Evolutionary conservation across 1,140 invertebrate genomes (phyloP).

Genomic region (Drosophila pallidifrons): DNA sequence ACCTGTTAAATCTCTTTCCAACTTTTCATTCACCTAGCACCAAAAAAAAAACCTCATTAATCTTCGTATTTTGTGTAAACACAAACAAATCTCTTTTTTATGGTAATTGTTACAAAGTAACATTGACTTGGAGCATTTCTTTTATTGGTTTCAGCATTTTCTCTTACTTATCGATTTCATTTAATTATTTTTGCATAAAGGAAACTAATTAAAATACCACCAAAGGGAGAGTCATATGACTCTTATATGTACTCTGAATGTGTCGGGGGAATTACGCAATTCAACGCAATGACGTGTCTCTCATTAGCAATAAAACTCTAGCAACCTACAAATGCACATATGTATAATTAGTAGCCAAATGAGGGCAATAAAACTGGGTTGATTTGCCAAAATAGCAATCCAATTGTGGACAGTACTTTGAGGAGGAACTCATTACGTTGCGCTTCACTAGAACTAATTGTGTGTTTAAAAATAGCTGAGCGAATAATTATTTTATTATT

Average conservation of each 20-base stretch:
- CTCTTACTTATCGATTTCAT: constrained; percentile 72
- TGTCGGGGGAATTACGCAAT: constrained; percentile 36
- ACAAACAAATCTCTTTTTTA: constrained; percentile 81
- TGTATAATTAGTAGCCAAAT: constrained; percentile 23
- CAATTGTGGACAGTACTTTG: constrained; percentile 41
- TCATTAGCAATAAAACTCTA: constrained; percentile 79
- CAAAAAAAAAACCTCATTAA: constrained; percentile 64
- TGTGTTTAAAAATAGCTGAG: background rate
- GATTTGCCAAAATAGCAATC: constrained; percentile 44
- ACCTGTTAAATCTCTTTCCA: constrained; percentile 50
- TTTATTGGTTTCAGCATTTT: constrained; percentile 35
- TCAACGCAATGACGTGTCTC: constrained; percentile 62
- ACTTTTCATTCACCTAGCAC: constrained; percentile 36
- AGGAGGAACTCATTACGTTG: constrained; percentile 11
- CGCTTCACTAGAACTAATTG: constrained; percentile 50
- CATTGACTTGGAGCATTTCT: constrained; percentile 53
- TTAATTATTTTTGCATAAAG: constrained; percentile 70
- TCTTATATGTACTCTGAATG: background rate
- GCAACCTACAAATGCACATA: constrained; percentile 12
- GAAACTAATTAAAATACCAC: constrained; percentile 36
- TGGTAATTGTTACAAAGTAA: constrained; percentile 67
- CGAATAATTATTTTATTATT: no score
- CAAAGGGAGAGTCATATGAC: background rate
- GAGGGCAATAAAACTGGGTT: constrained; percentile 59
- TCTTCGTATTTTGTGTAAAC: constrained; percentile 68